Conservation (phyloP, 2,888 invertebrate genomes). For the Athetis lepigone region DNA sequence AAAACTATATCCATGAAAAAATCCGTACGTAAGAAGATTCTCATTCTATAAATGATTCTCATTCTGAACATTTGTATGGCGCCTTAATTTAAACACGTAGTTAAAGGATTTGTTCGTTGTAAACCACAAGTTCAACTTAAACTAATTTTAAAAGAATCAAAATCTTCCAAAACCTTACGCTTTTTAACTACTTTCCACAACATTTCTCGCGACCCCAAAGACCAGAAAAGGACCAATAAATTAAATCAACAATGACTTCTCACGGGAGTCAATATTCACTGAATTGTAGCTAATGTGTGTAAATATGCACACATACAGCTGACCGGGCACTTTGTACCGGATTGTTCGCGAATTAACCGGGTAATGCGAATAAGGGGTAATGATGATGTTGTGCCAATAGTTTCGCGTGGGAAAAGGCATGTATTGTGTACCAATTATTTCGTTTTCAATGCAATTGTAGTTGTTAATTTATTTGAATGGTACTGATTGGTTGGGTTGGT, state of each 20-base stretch:
- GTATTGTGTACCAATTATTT: conserved; percentile 56
- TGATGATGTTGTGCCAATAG: conserved; percentile 43
- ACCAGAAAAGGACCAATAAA: conserved; percentile 42
- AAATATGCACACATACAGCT: conserved; percentile 53
- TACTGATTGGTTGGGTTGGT: conserved; percentile 28
- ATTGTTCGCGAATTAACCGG: conserved; percentile 58
- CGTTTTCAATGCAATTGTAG: conserved; percentile 44
- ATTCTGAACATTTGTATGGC: no score
- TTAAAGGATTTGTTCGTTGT: no score
- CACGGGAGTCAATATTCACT: conserved; percentile 72
- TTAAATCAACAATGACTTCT: conserved; percentile 57
- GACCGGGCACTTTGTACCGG: conserved; percentile 50
- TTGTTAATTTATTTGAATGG: conserved; percentile 50
- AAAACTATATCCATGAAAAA: no score
- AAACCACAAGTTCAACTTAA: no score
- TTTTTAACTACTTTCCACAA: not conserved
- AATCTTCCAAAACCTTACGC: no score
- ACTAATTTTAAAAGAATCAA: no score
- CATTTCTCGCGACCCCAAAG: conserved; percentile 2
- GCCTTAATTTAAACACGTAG: no score
- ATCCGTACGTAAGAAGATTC: no score
- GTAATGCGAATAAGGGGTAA: conserved; percentile 37
- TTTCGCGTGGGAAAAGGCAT: conserved; percentile 58
- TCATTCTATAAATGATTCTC: no score
- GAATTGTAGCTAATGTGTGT: conserved; percentile 63